Evolutionary conservation across 1,140 invertebrate genomes (phyloP), one percentile per base, ranked within the genome.

Genomic region (Macrotrachela quadricornifera): DNA sequence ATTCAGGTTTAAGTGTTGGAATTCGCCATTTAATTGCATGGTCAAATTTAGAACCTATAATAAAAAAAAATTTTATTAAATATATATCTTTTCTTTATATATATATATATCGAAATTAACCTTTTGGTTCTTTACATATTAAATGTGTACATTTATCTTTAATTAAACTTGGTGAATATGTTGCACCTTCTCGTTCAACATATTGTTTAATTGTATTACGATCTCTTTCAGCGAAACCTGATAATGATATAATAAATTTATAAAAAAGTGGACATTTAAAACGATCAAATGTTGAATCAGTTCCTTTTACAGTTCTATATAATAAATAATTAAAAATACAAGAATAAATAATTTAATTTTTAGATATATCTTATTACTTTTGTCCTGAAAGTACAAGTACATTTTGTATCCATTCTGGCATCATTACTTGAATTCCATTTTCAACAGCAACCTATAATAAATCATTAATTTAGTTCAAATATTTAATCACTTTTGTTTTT

Each of bases 191-290:
- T 15, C 56, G 50, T 43, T 78, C 78, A 9, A 90, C 77, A 0
- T 81, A 60, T 44, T 73, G 74, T 66, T 78, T 78, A 8, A 88
- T 69, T 56, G 78, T 73, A 46, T 77, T 75, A 63, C 84, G 80
- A 55, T 80, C 76, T 11, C 69, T 65, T 50, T 67, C 71, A 12
- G 71, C 63, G 50, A 88, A 65, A 39, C 83, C 82, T 14, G 84
- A 83, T 6, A 81, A 79, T 11, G 80, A 83, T 11, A 87, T 76
- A 54, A 77, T 71, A 12, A 86, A 64, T 55, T 83, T 82, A 55
- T 78, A 76, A 65, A 92, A 87, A 10, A 79, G 65, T n/a, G 82
- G 80, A 64, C 84, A 78, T 45, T 71, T 75, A 58, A 77, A 78
- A 58, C 72, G 71, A 40, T 77, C 63, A 62, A 83, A 83, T 47